A percentile compares a stretch with the other conserved stretches of the same genome.
Evolutionary conservation across 2,113 vertebrate genomes (phyloP).

Genomic region (Apodemus speciosus): DNA sequence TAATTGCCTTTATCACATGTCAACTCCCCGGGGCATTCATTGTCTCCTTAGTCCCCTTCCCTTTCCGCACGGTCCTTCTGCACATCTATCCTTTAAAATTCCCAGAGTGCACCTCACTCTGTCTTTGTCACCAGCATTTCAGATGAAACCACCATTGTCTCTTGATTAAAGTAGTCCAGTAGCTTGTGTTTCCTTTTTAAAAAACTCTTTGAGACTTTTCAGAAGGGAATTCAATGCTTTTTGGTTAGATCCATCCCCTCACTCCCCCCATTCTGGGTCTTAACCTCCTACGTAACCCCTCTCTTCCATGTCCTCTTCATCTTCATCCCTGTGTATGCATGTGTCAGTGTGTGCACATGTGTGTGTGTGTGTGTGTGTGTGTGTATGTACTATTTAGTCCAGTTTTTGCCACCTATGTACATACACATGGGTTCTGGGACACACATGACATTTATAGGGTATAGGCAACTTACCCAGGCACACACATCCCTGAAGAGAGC

Average conservation of each 20-base stretch:
- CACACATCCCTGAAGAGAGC: not conserved
- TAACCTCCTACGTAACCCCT: too few relatives aligned
- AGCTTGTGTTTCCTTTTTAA: not conserved
- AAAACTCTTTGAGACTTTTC: too few relatives aligned
- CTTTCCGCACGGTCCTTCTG: not conserved
- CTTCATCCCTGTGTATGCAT: not conserved
- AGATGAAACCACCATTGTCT: not conserved
- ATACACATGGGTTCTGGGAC: fast-evolving
- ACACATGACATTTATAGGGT: not conserved
- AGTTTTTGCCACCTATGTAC: not conserved
- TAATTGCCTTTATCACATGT: not conserved
- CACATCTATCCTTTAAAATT: not conserved
- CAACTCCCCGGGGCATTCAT: not conserved
- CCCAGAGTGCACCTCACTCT: not conserved
- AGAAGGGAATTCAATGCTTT: too few relatives aligned
- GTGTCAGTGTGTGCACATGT: not conserved
- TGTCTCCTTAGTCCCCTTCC: not conserved
- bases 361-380: not conserved
- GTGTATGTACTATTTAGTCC: not conserved
- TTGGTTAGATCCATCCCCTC: too few relatives aligned
- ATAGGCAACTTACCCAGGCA: not conserved
- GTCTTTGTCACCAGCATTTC: not conserved
- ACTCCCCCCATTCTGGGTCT: too few relatives aligned
- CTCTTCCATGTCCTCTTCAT: too few relatives aligned
- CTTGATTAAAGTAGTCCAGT: not conserved